These are phyloP conservation scores for Goniozus legneri DNA, from an alignment of 1,140 invertebrate species.

Conservation along the genomic window DNA sequence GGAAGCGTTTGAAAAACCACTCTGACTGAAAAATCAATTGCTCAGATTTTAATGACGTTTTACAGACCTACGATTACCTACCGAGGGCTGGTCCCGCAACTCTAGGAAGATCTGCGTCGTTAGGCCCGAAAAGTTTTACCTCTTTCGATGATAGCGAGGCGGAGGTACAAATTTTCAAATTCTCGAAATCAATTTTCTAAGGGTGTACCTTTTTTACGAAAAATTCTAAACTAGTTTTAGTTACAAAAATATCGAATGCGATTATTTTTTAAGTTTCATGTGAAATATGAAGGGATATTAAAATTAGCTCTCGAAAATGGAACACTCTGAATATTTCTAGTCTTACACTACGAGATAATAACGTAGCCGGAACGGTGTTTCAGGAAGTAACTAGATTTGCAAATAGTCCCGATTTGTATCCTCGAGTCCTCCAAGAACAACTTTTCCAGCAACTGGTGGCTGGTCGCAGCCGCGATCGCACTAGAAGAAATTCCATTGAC, in stretches of 20 bases:
- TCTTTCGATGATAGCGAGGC: constrained; percentile 44
- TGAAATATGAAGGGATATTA: no score
- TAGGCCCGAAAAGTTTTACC: constrained; percentile 32
- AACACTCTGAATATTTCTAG: no score
- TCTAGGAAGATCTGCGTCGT: constrained; percentile 32
- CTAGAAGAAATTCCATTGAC: constrained; percentile 42
- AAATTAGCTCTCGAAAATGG: no score
- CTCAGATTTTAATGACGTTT: constrained; percentile 3
- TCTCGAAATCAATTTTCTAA: no score
- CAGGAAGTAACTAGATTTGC: constrained; percentile 37
- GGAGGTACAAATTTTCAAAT: no score
- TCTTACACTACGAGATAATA: no score
- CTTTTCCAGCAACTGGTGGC: constrained; percentile 23
- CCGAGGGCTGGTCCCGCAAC: constrained; percentile 22
- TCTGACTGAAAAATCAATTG: no score
- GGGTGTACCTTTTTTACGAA: no score
- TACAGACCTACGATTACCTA: constrained; percentile 45
- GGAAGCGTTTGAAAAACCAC: no score
- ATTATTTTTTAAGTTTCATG: no score
- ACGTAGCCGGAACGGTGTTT: constrained; percentile 40
- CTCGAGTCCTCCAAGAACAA: constrained; percentile 30
- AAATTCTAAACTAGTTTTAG: no score
- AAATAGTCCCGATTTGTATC: constrained; percentile 46
- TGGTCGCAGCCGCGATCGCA: constrained; percentile 30
- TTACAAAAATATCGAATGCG: no score